phyloP scores from a whole-genome alignment of 2,797 vertebrate genomes.

The Gymnothorax reevesii region DNA sequence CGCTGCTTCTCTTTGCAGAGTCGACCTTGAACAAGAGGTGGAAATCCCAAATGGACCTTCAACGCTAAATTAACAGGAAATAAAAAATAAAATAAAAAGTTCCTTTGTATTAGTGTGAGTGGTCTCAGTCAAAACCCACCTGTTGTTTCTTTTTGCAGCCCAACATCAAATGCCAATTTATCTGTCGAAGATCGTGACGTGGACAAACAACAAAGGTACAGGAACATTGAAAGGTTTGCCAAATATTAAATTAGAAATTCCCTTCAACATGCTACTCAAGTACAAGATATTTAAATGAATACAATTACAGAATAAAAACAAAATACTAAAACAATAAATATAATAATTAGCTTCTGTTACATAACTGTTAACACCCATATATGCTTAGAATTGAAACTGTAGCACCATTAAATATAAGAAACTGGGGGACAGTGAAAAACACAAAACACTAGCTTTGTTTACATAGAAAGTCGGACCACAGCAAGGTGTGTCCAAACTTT shows the following conservation, averaged over 20 bases:
- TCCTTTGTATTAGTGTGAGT: neutral
- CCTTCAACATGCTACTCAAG: neutral
- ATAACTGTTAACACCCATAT: neutral
- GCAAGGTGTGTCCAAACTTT: no score
- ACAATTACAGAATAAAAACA: neutral
- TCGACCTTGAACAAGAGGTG: no score
- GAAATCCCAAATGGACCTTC: no score
- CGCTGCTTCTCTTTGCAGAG: no score
- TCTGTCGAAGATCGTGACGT: slow-evolving; percentile 94
- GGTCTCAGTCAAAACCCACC: slow-evolving; percentile 63
- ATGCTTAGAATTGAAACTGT: neutral
- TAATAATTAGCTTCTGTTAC: neutral
- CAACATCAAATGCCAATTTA: slow-evolving; percentile 94
- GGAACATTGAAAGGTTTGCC: slow-evolving; percentile 44
- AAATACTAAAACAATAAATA: neutral
- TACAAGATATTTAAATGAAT: neutral
- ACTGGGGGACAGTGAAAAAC: neutral
- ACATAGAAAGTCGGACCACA: neutral
- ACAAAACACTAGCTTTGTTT: neutral
- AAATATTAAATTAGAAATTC: slow-evolving; percentile 20
- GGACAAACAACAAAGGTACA: slow-evolving; percentile 93
- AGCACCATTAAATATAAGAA: neutral
- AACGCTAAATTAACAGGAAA: no score
- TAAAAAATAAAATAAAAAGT: neutral
- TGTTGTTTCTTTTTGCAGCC: slow-evolving; percentile 90